Evolutionary conservation across 1,140 invertebrate species (phyloP), one percentile per base, ranked within the genome.

Genomic region (Philopotamus ludificatus): DNA sequence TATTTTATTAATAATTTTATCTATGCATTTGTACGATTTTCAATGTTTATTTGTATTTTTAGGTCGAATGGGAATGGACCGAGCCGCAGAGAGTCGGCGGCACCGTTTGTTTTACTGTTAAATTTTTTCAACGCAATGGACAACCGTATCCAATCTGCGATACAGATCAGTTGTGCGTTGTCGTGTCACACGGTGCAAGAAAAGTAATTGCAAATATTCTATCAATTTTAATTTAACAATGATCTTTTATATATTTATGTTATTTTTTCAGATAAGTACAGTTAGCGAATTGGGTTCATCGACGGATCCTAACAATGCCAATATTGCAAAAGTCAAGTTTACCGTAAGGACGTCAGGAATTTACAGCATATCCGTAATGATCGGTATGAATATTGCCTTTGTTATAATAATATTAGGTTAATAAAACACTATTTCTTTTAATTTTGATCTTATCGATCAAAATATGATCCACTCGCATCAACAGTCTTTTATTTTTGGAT

Each of bases 111-210:
- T 95, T 96, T 76, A 90, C 86, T 57, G 88, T 95, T 49, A 81
- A 93, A 84, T 95, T 95, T 80, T 95, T 87, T 81, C 92, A 95
- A 79, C 88, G 93, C 71, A 95, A 95, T 74, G 92, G 93, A 20
- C 89, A 93, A 73, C 90, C 93, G 61, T 96, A 95, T 82, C 92
- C 92, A 69, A 89, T 95, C 70, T 94, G 92, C 77, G 91, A 94
- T 81, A 91, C 89, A 58, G 93, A 95, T 80, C 89, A 91, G 76
- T 84, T 96, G 53, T 84, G 88, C 68, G 89, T 95, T 22, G 89
- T 93, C 77, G 91, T 96, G 65, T 88, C 86, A 26, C 90, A 94
- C 72, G 91, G 91, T 28, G 86, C 87, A 12, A 84, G 89, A 68
- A 90, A 92, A 79, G 88, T 95, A 68, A 26, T 61, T 25, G n/a